Conservation (phyloP, 2,797 vertebrate genomes). For the Megalops cyprinoides region DNA sequence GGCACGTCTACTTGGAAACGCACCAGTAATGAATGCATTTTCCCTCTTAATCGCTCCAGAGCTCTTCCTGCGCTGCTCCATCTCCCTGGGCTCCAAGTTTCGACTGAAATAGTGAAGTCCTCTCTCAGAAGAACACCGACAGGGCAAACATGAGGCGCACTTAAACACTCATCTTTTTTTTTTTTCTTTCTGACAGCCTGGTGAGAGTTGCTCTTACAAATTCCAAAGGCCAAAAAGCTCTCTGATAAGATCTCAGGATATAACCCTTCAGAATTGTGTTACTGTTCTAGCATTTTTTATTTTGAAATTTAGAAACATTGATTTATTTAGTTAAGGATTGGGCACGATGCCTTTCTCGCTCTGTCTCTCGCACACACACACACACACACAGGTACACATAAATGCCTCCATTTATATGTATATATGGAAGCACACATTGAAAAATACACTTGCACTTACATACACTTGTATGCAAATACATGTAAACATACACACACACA, state of each 20-base stretch:
- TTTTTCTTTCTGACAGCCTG: not conserved
- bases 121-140: not conserved
- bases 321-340: no score
- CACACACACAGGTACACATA: not conserved
- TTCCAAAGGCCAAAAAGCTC: not conserved
- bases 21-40: conserved; percentile 24
- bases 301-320: no score
- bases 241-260: not conserved
- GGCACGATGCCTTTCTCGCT: no score
- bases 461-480: no score
- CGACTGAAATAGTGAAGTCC: not conserved
- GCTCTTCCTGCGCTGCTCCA: not conserved
- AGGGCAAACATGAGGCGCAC: not conserved
- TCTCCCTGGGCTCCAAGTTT: not conserved
- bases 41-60: conserved; percentile 33
- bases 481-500: not conserved
- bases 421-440: not conserved
- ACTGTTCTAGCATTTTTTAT: no score
- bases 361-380: not conserved
- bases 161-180: not conserved
- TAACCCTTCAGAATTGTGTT: not conserved
- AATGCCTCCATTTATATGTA: not conserved
- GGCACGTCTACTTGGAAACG: not conserved
- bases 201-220: not conserved
- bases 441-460: not conserved